These are phyloP conservation scores for Morinoia aosen DNA, from an alignment of 2,888 invertebrate species.

Conservation along the genomic window DNA sequence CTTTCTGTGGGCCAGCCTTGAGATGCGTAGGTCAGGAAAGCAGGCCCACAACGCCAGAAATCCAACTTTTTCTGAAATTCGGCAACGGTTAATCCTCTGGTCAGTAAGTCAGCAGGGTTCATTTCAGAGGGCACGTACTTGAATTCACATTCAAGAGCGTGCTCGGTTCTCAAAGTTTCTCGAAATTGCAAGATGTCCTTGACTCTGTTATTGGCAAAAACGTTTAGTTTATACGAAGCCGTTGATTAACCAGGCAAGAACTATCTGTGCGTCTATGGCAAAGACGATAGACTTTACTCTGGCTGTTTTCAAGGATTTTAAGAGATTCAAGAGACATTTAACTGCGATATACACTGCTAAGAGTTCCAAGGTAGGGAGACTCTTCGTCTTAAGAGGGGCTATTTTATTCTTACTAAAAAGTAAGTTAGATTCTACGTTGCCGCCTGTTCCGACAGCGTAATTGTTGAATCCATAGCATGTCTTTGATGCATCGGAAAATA, in stretches of 20 bases:
- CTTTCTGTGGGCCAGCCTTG: too few relatives aligned
- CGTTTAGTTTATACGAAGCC: not conserved
- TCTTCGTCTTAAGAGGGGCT: not conserved
- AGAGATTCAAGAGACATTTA: not conserved
- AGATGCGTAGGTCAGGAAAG: too few relatives aligned
- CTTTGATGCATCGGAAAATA: not conserved
- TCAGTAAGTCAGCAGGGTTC: not conserved
- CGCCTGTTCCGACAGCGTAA: not conserved
- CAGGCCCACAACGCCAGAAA: too few relatives aligned
- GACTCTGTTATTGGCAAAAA: not conserved
- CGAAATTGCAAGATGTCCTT: not conserved
- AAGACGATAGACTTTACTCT: not conserved
- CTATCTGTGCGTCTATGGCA: not conserved
- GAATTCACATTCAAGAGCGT: not conserved
- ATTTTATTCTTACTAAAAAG: not conserved
- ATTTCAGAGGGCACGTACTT: too few relatives aligned
- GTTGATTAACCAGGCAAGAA: not conserved
- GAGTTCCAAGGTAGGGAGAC: conserved; percentile 28
- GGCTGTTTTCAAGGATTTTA: not conserved
- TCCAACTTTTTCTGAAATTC: too few relatives aligned
- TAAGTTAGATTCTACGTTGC: not conserved
- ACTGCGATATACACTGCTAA: not conserved
- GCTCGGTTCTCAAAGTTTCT: not conserved
- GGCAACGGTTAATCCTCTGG: not conserved
- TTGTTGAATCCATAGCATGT: not conserved